Percentiles rank a stretch among this genome's conserved stretches.
Evolutionary conservation across 2,888 invertebrate genomes (phyloP).

Genomic region (Cantharis rustica): DNA sequence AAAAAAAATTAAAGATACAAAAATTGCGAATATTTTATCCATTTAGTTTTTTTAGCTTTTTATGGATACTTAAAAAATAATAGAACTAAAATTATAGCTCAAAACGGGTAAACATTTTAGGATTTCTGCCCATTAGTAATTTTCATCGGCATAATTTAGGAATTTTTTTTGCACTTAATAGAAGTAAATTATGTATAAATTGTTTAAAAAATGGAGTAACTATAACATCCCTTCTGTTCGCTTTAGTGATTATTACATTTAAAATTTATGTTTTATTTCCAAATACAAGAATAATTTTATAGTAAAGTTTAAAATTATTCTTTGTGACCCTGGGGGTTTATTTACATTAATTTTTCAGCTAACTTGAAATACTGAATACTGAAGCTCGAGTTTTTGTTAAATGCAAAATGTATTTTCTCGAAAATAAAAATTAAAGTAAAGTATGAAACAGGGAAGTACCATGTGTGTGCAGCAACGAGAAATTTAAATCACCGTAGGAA

Average conservation of each 20-base stretch:
- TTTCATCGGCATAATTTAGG: neutral
- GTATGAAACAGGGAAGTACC: neutral
- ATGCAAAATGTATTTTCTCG: neutral
- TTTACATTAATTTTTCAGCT: neutral
- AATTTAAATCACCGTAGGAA: neutral
- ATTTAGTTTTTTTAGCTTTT: neutral
- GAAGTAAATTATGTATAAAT: neutral
- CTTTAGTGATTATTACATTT: neutral
- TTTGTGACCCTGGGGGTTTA: neutral
- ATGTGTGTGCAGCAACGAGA: neutral
- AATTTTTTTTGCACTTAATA: neutral
- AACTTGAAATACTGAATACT: neutral
- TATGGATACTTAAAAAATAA: neutral
- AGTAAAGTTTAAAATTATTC: neutral
- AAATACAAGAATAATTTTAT: neutral
- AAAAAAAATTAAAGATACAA: neutral
- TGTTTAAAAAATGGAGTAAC: neutral
- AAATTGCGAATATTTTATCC: neutral
- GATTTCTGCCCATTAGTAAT: neutral
- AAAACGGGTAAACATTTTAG: neutral
- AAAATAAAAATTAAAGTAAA: neutral
- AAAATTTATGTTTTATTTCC: neutral
- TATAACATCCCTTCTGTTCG: neutral
- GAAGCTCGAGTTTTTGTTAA: neutral
- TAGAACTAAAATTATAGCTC: neutral